A percentile compares a stretch with the other conserved stretches of the same genome.
phyloP scores from a whole-genome alignment of 2,113 vertebrate species.

The human region DNA sequence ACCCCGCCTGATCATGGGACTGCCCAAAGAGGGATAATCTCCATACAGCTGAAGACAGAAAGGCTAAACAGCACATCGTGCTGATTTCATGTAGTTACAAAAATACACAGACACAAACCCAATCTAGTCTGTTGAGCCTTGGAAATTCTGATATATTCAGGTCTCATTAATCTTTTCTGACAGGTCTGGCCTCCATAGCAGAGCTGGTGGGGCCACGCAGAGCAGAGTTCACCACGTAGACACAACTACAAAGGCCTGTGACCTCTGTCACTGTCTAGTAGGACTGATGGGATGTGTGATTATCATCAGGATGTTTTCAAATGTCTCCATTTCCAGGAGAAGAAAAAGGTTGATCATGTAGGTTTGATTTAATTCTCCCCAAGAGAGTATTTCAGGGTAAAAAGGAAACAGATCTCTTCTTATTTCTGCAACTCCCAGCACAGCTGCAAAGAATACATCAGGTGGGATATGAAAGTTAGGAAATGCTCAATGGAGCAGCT shows the following conservation, averaged over 20 bases:
- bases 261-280: not conserved
- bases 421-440: not conserved
- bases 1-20: not conserved
- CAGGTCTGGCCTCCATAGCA: not conserved
- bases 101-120: not conserved
- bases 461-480: not conserved
- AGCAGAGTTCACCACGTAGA: not conserved
- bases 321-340: constrained; percentile 38
- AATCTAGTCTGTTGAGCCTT: not conserved
- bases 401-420: constrained; percentile 44
- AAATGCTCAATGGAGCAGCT: not conserved
- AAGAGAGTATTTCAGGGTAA: constrained; percentile 36
- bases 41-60: not conserved
- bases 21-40: not conserved
- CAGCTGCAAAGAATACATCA: constrained; percentile 34
- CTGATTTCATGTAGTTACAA: not conserved
- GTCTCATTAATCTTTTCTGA: not conserved
- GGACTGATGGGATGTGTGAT: not conserved
- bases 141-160: not conserved
- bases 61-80: not conserved
- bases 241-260: not conserved
- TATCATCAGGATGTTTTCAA: constrained; percentile 41
- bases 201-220: not conserved
- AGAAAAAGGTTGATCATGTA: not conserved
- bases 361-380: constrained; percentile 39